phyloP scores from a whole-genome alignment of 2,888 invertebrate genomes.

The Epinotia brunnichana region DNA sequence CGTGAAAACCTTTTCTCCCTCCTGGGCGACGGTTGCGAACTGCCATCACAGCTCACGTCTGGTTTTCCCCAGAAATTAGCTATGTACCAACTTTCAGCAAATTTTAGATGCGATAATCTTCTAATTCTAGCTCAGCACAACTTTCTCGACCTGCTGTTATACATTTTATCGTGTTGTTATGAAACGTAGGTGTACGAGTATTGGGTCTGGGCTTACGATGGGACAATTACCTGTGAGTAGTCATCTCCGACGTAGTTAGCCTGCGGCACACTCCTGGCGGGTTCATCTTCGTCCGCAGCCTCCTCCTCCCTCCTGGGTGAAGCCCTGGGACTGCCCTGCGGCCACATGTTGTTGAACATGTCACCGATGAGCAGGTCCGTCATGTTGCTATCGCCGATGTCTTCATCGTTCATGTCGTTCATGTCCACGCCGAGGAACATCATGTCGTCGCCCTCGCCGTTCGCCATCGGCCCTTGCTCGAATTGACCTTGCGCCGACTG shows the following conservation, averaged over 20 bases:
- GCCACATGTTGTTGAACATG: constrained; percentile 86
- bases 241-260: constrained; percentile 58
- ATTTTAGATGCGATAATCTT: too few species aligned
- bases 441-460: constrained; percentile 79
- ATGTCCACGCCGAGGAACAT: constrained; percentile 73
- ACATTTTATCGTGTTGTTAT: too few species aligned
- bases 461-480: constrained; percentile 72
- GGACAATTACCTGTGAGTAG: constrained; percentile 50
- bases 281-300: constrained; percentile 57
- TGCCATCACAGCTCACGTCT: too few species aligned
- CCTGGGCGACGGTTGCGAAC: too few species aligned
- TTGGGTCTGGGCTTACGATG: too few species aligned
- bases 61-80: too few species aligned
- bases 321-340: constrained; percentile 58
- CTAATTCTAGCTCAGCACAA: too few species aligned
- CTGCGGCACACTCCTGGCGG: constrained; percentile 54
- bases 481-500: constrained; percentile 78
- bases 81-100: too few species aligned
- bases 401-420: constrained; percentile 77
- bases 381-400: constrained; percentile 87
- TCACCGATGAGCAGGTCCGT: constrained; percentile 86
- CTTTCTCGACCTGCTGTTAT: too few species aligned
- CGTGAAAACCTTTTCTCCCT: too few species aligned
- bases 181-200: too few species aligned
- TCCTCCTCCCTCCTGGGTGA: constrained; percentile 59